Percentiles rank a stretch among this genome's conserved stretches.
Conservation (phyloP, 1,140 invertebrate species). For the Drosophila parvula region DNA sequence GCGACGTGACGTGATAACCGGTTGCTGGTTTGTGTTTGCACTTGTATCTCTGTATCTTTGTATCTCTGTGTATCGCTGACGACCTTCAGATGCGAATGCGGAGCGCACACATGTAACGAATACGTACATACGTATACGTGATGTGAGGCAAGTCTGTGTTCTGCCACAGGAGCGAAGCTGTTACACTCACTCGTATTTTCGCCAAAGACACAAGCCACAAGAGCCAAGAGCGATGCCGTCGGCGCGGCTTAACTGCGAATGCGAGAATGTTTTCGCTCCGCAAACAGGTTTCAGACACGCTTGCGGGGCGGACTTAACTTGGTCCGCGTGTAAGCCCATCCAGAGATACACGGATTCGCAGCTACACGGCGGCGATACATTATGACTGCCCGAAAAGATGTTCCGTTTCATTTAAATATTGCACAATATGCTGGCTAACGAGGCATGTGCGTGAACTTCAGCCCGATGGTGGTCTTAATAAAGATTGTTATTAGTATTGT, state of each 20-base stretch:
- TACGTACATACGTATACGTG: conserved; percentile 38
- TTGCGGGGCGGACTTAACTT: conserved; percentile 31
- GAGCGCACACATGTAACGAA: conserved; percentile 30
- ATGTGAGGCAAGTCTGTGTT: conserved; percentile 16
- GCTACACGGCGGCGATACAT: conserved; percentile 21
- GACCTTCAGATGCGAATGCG: conserved; percentile 52
- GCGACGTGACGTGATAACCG: conserved; percentile 54
- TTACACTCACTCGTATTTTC: conserved; percentile 6
- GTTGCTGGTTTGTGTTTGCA: conserved; percentile 38
- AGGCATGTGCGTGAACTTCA: conserved; percentile 20
- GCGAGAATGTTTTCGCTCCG: conserved; percentile 37
- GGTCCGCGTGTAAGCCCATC: conserved; percentile 42
- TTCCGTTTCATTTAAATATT: conserved; percentile 47
- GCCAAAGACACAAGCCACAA: conserved; percentile 16
- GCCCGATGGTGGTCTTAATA: conserved; percentile 1
- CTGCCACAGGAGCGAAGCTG: conserved; percentile 9
- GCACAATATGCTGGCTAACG: conserved; percentile 41
- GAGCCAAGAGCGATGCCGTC: conserved; percentile 35
- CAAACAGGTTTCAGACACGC: conserved; percentile 42
- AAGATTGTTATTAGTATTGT: conserved; percentile 3
- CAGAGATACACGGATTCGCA: conserved; percentile 11
- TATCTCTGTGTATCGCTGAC: conserved; percentile 28
- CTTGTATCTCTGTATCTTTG: conserved; percentile 39
- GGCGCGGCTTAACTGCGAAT: conserved; percentile 33
- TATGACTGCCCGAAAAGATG: conserved; percentile 31